Conservation (phyloP, 2,797 vertebrate species). For the Natrix natrix region DNA sequence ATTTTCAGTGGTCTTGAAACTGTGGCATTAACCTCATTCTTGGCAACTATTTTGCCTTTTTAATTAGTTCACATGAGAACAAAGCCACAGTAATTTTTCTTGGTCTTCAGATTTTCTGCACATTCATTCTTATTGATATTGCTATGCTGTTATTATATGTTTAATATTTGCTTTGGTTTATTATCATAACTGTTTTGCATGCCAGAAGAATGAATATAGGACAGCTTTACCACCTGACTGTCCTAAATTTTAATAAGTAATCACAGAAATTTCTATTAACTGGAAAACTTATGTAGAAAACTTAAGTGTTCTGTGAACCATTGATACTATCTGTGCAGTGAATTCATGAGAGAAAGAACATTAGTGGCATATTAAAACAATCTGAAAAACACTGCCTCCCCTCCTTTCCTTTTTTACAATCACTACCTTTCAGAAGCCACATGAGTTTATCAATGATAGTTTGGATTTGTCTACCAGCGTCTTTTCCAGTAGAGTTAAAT, state of each 20-base stretch:
- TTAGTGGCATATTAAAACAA: background rate
- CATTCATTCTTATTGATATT: background rate
- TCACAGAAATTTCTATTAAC: background rate
- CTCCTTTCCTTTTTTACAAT: background rate
- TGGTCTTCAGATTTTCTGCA: background rate
- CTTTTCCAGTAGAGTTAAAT: background rate
- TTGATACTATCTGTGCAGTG: background rate
- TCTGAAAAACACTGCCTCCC: background rate
- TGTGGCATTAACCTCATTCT: background rate
- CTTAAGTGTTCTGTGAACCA: background rate
- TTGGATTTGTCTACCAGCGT: background rate
- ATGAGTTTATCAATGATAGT: background rate
- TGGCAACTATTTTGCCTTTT: background rate
- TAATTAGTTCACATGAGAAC: background rate
- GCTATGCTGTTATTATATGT: background rate
- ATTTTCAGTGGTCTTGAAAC: background rate
- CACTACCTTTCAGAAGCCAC: background rate
- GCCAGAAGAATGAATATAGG: background rate
- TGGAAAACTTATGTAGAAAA: background rate
- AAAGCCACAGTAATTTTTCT: background rate
- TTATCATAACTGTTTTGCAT: background rate
- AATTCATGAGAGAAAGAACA: background rate
- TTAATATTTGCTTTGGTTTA: background rate
- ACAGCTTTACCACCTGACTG: background rate
- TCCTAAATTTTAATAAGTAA: background rate